Conservation (phyloP, 2,888 invertebrate genomes). For the Brenthis daphne region DNA sequence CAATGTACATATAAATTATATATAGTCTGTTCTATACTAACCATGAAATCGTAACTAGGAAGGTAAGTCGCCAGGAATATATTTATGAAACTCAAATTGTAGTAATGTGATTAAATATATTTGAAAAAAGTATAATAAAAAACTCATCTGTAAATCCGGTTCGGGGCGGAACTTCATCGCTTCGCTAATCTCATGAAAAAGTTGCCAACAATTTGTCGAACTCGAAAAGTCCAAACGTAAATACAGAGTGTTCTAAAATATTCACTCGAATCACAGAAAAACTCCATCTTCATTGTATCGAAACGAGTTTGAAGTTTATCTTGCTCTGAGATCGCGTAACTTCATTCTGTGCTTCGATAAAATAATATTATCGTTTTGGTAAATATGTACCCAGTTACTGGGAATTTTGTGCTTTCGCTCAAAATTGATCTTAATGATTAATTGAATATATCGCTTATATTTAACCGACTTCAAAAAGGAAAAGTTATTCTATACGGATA, state of each 20-base stretch:
- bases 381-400: background rate
- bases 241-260: conserved; percentile 68
- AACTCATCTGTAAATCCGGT: conserved; percentile 32
- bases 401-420: too few relatives aligned
- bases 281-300: conserved; percentile 61
- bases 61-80: too few relatives aligned
- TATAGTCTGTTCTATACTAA: too few relatives aligned
- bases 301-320: conserved; percentile 64
- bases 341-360: conserved; percentile 54
- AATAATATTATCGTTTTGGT: conserved; percentile 65
- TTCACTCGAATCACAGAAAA: conserved; percentile 56
- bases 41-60: too few relatives aligned
- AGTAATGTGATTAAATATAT: background rate
- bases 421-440: too few relatives aligned
- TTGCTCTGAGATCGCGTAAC: conserved; percentile 52
- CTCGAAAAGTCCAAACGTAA: conserved; percentile 59
- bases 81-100: too few relatives aligned
- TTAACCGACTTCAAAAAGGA: too few relatives aligned
- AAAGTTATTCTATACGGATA: too few relatives aligned
- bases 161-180: conserved; percentile 34
- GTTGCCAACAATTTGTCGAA: conserved; percentile 60
- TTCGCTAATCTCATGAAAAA: conserved; percentile 44
- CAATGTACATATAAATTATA: too few relatives aligned
- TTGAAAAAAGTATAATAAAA: conserved; percentile 2
- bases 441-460: too few relatives aligned